Percentiles rank a stretch among this genome's conserved stretches.
Conservation (phyloP, 2,113 vertebrate genomes). For the Pseudorectes ferrugineus region DNA sequence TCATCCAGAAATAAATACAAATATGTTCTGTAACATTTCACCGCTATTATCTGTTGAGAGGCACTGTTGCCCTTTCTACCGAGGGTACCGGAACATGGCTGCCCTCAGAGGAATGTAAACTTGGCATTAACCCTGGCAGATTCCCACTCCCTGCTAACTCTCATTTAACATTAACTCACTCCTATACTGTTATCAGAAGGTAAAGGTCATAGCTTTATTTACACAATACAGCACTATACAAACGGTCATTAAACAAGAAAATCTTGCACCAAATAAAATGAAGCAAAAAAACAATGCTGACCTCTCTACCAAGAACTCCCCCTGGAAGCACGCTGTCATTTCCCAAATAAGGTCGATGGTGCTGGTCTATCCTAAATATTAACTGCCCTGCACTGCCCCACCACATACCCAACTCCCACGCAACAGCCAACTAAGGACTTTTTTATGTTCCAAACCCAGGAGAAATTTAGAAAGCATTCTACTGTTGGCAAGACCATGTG, state of each 20-base stretch:
- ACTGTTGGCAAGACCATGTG: conserved; percentile 10
- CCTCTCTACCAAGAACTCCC: background rate
- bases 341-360: background rate
- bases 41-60: conserved; percentile 46
- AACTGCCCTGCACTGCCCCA: background rate
- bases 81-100: conserved; percentile 37
- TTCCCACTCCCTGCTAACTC: background rate
- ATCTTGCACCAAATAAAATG: background rate
- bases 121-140: conserved; percentile 53
- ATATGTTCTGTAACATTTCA: background rate
- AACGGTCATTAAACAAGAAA: conserved; percentile 2
- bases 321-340: background rate
- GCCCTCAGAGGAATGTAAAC: conserved; percentile 67
- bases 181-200: conserved; percentile 18
- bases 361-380: background rate
- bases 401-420: background rate
- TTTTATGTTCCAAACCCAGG: conserved; percentile 4
- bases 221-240: conserved; percentile 27
- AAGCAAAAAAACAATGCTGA: conserved; percentile 20
- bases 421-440: background rate
- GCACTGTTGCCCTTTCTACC: background rate
- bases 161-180: conserved; percentile 50
- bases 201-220: conserved; percentile 62
- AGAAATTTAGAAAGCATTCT: conserved; percentile 46
- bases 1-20: conserved; percentile 27